These are phyloP conservation scores for Heliconius hewitsoni DNA, from an alignment of 1,140 invertebrate genomes.

Conservation along the genomic window DNA sequence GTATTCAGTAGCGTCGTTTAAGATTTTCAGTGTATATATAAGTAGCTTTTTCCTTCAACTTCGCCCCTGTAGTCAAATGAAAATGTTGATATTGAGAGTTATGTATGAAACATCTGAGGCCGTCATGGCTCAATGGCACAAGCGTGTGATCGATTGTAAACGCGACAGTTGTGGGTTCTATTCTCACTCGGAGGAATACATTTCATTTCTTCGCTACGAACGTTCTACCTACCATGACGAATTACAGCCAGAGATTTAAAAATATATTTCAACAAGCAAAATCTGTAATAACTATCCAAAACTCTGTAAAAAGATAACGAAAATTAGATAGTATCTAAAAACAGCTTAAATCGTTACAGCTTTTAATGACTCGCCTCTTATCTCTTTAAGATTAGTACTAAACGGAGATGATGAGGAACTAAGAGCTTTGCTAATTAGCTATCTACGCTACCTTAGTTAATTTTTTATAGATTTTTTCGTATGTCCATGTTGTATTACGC, in stretches of 20 bases:
- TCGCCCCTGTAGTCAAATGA: too few species aligned
- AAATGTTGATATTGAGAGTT: too few species aligned
- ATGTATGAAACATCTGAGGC: too few species aligned
- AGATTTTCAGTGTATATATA: too few species aligned
- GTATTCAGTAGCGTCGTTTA: not conserved
- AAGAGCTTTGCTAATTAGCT: not conserved
- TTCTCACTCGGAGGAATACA: not conserved
- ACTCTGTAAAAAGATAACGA: not conserved
- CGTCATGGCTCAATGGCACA: too few species aligned
- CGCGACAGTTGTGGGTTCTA: not conserved
- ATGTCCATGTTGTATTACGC: too few species aligned
- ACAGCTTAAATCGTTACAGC: not conserved
- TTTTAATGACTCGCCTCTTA: not conserved
- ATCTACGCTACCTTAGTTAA: too few species aligned
- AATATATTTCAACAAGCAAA: not conserved
- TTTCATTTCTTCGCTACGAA: too few species aligned
- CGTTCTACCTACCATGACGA: too few species aligned
- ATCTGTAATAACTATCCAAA: not conserved
- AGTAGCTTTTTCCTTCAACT: too few species aligned
- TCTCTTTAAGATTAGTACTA: constrained; percentile 4
- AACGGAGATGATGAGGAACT: not conserved
- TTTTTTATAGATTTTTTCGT: too few species aligned
- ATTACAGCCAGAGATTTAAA: not conserved
- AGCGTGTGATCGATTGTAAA: too few species aligned
- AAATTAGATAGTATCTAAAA: not conserved